Percentiles rank a stretch among this genome's conserved stretches.
Conservation (phyloP, 2,797 vertebrate species). For the Danio aesculapii region DNA sequence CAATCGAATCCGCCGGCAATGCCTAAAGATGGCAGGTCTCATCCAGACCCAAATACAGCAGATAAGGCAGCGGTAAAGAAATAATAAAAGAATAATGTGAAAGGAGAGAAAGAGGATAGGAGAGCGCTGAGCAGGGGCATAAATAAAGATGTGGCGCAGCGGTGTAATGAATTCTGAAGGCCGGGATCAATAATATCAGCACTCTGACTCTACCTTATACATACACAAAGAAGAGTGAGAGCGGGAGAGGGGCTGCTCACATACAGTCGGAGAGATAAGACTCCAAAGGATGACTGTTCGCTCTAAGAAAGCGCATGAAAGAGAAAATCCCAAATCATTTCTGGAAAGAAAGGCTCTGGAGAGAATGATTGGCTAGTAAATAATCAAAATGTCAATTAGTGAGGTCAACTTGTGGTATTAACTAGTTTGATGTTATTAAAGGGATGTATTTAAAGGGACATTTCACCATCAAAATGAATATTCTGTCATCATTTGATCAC, state of each 20-base stretch:
- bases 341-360: background rate
- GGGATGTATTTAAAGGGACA: background rate
- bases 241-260: conserved; percentile 33
- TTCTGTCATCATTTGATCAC: too few relatives aligned
- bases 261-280: conserved; percentile 48
- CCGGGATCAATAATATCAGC: conserved; percentile 86
- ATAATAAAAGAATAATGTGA: conserved; percentile 81
- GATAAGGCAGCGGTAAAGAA: conserved; percentile 77
- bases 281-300: conserved; percentile 34
- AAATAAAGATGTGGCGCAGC: conserved; percentile 84
- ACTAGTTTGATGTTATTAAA: background rate
- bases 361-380: background rate
- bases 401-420: background rate
- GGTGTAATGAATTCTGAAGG: conserved; percentile 85
- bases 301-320: conserved; percentile 19
- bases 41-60: conserved; percentile 85
- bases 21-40: conserved; percentile 87
- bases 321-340: background rate
- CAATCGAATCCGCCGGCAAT: conserved; percentile 83
- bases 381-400: background rate
- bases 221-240: conserved; percentile 68
- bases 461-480: too few relatives aligned
- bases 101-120: conserved; percentile 76
- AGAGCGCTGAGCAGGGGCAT: conserved; percentile 73
- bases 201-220: conserved; percentile 79